phyloP scores from a whole-genome alignment of 2,888 invertebrate genomes.

The Xestia rhomboidea region DNA sequence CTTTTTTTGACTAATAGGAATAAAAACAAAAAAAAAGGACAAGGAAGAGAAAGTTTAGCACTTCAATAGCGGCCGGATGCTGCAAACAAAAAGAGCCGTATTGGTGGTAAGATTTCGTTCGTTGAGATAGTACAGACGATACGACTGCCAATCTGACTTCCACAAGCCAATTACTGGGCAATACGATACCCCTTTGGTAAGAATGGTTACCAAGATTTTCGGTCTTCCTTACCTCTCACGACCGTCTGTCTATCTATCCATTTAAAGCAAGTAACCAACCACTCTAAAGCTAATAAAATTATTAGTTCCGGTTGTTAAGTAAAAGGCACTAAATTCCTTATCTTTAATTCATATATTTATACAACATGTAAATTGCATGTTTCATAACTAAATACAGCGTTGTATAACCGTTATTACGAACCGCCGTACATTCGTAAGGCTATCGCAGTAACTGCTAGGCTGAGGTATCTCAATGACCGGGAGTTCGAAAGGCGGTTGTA shows the following conservation, averaged over 20 bases:
- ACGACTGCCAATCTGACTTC: neutral
- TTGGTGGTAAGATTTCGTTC: no score
- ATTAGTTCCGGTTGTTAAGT: slow-evolving; percentile 2
- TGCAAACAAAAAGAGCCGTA: no score
- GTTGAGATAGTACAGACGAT: neutral
- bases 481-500: neutral
- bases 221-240: neutral
- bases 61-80: no score
- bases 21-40: no score
- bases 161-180: neutral
- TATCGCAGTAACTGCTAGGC: neutral
- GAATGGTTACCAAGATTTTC: neutral
- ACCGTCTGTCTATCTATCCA: neutral
- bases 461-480: no score
- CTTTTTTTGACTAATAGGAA: no score
- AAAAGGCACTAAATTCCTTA: slow-evolving; percentile 25
- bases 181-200: neutral
- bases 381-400: slow-evolving; percentile 35
- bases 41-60: no score
- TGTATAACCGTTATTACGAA: slow-evolving; percentile 30
- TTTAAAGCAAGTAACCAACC: neutral
- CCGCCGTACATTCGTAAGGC: neutral
- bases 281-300: neutral
- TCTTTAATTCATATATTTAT: slow-evolving; percentile 46
- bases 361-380: slow-evolving; percentile 38